Evolutionary conservation across 2,888 invertebrate species (phyloP).

Genomic region (Trichogramma dendrolimi): DNA sequence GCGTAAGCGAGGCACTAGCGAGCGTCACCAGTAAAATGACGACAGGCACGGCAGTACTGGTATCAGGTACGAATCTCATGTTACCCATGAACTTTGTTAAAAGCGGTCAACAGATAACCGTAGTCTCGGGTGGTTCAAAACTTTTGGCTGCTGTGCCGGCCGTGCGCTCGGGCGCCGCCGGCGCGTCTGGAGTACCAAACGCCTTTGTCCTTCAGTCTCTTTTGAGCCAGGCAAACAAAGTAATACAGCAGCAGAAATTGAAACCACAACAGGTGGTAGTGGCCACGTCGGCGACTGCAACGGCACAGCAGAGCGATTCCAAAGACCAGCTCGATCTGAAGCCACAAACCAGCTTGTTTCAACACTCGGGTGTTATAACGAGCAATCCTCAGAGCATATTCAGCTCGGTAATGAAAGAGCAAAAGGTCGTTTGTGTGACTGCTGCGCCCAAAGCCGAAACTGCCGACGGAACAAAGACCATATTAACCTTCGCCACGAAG

Average conservation of each 20-base stretch:
- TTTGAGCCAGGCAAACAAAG: constrained; percentile 60
- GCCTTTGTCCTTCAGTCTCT: constrained; percentile 65
- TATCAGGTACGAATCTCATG: constrained; percentile 67
- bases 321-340: constrained; percentile 10
- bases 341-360: constrained; percentile 11
- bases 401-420: constrained; percentile 42
- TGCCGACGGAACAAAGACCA: constrained; percentile 35
- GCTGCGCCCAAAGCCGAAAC: constrained; percentile 25
- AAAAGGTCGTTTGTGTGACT: constrained; percentile 31
- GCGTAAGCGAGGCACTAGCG: constrained; percentile 62
- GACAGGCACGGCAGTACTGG: constrained; percentile 62
- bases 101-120: constrained; percentile 68
- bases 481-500: constrained; percentile 19
- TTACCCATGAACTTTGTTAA: constrained; percentile 70
- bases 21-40: constrained; percentile 57
- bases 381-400: constrained; percentile 47
- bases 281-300: constrained; percentile 36
- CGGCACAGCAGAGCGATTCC: constrained; percentile 39
- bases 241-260: constrained; percentile 41
- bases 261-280: constrained; percentile 37
- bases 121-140: constrained; percentile 67
- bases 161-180: constrained; percentile 38
- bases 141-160: constrained; percentile 49
- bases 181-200: constrained; percentile 53
- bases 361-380: constrained; percentile 46